Evolutionary conservation across 2,113 vertebrate genomes (phyloP), one percentile per base, ranked within the genome.

Genomic region (Oreochromis aureus): DNA sequence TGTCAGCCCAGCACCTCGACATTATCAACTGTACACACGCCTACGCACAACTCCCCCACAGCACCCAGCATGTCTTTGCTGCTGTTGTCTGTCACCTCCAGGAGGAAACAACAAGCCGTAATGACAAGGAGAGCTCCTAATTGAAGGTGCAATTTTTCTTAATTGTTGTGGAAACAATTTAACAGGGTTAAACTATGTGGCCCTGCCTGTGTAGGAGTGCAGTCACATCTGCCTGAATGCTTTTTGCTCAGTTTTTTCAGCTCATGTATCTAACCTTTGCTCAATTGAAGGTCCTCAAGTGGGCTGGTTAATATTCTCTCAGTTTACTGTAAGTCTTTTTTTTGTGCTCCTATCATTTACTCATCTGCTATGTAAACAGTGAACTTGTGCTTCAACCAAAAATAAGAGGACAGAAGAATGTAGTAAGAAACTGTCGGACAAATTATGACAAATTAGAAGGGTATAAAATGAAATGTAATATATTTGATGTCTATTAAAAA

Each of bases 51-150:
- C 48, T 41, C 44, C 6, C 46, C 15, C 18, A 15, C 36, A 32
- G 55, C 46, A 88, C 53, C 66, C 10, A 69, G 85, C 89, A 92
- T 82, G 86, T 91, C 89, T 85, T 78, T 76, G 66, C 44, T 13
- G n/a, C 63, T 12, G 51, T 58, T 83, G 83, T 84, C 87, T 93
- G 90, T 93, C 95, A 87, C 84, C 69, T 61, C 61, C 32, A 41
- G 71, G 66, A 82, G 89, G 69, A 83, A 89, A 89, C 80, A 87
- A 91, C 91, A 86, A 87, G 81, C 59, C 6, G 59, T 94, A 93
- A 95, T 94, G 89, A 94, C 86, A 92, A 61, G 32, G 78, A 94
- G 80, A 87, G 83, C 87, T 89, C 79, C 89, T 94, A 95, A 95
- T 91, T 95, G 81, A 89, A 86, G 78, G 80, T 90, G 88, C 82